Evolutionary conservation across 2,797 vertebrate genomes (phyloP).

Genomic region (Scolopax bukidnonensis): DNA sequence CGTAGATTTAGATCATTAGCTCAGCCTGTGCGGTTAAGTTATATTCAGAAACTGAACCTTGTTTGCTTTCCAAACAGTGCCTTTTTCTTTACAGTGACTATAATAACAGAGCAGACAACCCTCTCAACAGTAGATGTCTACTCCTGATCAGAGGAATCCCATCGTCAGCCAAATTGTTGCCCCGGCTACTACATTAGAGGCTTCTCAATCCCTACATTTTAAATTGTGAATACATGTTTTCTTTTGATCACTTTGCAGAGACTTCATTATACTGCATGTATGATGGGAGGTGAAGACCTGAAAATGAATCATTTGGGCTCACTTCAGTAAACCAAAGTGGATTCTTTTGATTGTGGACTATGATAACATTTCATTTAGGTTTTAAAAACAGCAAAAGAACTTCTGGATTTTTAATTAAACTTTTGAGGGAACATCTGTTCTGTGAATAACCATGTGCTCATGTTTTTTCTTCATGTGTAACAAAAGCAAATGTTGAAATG

Average conservation of each 20-base stretch:
- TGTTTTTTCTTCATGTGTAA: background rate
- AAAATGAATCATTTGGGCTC: conserved; percentile 33
- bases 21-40: background rate
- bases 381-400: background rate
- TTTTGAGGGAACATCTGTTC: conserved; percentile 20
- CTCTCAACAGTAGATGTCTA: conserved; percentile 6
- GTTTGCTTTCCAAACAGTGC: background rate
- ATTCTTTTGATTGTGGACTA: background rate
- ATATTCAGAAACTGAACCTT: background rate
- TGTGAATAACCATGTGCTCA: background rate
- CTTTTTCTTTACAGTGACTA: background rate
- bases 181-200: background rate
- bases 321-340: background rate
- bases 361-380: conserved; percentile 4
- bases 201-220: background rate
- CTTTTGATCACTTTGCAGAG: background rate
- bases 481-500: conserved; percentile 19
- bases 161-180: background rate
- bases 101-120: background rate
- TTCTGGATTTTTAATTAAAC: conserved; percentile 28
- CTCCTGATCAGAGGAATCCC: conserved; percentile 5
- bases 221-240: background rate
- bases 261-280: background rate
- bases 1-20: background rate
- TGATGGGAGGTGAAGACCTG: background rate